A percentile compares a stretch with the other conserved stretches of the same genome.
These are phyloP conservation scores for Gavialis gangeticus DNA, from an alignment of 2,113 vertebrate species.

Conservation along the genomic window DNA sequence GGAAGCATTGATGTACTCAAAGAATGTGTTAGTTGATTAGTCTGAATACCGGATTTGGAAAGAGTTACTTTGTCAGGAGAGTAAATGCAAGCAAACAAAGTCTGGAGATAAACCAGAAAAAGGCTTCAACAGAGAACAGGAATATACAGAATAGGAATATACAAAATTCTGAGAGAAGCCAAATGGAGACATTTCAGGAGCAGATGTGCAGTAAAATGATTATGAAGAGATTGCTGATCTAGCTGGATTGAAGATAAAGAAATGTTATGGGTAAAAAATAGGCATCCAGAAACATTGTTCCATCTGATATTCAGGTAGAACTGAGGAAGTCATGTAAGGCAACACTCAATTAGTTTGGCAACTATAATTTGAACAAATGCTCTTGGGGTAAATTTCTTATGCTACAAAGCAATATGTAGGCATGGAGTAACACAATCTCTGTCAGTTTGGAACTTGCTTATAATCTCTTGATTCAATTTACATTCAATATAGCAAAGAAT, in stretches of 20 bases:
- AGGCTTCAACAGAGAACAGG: no score
- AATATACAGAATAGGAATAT: background rate
- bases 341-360: constrained; percentile 45
- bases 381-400: constrained; percentile 7
- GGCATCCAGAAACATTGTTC: background rate
- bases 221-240: background rate
- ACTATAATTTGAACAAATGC: constrained; percentile 57
- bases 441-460: constrained; percentile 8
- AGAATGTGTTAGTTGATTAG: background rate
- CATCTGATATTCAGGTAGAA: background rate
- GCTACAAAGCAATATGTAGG: background rate
- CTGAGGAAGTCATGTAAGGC: constrained; percentile 40
- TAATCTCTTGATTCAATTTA: constrained; percentile 27
- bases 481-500: background rate
- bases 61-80: background rate
- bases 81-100: background rate
- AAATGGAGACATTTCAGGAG: background rate
- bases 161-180: background rate
- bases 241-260: background rate
- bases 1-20: background rate
- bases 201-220: background rate
- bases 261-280: background rate
- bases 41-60: background rate
- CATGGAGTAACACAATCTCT: background rate
- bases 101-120: background rate